Base-by-base conservation (phyloP, 1,140 invertebrate species). In the Maniola jurtina region DNA sequence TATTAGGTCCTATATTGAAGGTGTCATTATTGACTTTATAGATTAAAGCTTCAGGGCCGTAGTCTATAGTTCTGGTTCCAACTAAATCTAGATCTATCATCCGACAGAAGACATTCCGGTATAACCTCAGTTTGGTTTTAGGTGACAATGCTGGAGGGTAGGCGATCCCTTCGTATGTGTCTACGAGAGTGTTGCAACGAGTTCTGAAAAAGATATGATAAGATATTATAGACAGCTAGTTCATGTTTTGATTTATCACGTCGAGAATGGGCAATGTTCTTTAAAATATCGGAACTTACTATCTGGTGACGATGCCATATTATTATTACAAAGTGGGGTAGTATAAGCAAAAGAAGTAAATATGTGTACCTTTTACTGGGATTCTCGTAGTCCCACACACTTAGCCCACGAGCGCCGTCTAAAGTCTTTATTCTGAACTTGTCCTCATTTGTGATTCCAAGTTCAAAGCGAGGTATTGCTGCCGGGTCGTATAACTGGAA, bases 61-160 rank as follows among this genome's bases (percentile, higher is more conserved):
- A 93, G 38, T 63, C 92, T 91, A 56, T 83, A 50, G 0, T 85
- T 61, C 6, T 73, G 4, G 81, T 88, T 0, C 76, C 78, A 0
- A 83, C 73, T 69, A 91, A 95, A 5, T 84, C 81, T 33, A 96
- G 84, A 0, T 93, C 92, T 13, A 95, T 62, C 0, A 93, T 85
- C 10, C 94, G 88, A 75, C 95, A 96, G 73, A 96, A 95, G 0
- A 94, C 92, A 68, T 93, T 93, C 5, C 95, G 90, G 73, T 93
- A 96, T 0, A 96, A 70, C 9, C 90, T 85, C 48, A 95, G 90
- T 0, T 83, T 78, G 1, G 89, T 91, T 5, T 91, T 85, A 36
- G 92, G 85, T 6, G 91, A 87, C 42, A 96, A 63, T 47, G 93
- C 76, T 0, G 84, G 70, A 0, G 94, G 93, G 54, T 94, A 94